These are phyloP conservation scores for Eumacrocentrus americanus DNA, from an alignment of 2,888 invertebrate genomes.

Conservation along the genomic window DNA sequence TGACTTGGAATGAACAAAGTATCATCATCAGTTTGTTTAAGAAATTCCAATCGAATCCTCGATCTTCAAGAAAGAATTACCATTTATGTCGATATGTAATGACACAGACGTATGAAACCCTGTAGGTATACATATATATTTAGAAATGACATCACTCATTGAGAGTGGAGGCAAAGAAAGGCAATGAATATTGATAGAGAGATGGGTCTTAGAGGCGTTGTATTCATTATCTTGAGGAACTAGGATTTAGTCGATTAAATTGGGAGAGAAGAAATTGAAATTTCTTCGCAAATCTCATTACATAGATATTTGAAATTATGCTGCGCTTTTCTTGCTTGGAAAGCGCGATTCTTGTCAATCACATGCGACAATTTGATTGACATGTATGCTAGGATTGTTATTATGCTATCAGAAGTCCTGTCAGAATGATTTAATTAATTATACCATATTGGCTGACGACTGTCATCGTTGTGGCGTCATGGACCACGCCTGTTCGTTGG, in stretches of 20 bases:
- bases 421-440: background rate
- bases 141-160: conserved; percentile 34
- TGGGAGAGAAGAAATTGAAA: background rate
- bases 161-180: conserved; percentile 4
- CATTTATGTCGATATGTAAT: conserved; percentile 23
- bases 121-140: conserved; percentile 24
- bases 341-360: too few relatives aligned
- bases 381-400: background rate
- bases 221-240: too few relatives aligned
- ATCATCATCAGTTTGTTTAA: too few relatives aligned
- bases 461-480: background rate
- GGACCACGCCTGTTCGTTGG: conserved; percentile 27
- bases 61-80: conserved; percentile 1
- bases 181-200: background rate
- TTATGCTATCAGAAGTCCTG: background rate
- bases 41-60: background rate
- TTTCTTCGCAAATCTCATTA: background rate
- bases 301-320: background rate
- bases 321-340: background rate
- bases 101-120: background rate
- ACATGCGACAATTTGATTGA: too few relatives aligned
- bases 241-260: too few relatives aligned
- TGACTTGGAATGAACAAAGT: background rate
- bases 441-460: background rate
- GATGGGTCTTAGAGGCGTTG: background rate